These are phyloP conservation scores for Cirrhinus molitorella DNA, from an alignment of 2,797 vertebrate species.

Conservation along the genomic window DNA sequence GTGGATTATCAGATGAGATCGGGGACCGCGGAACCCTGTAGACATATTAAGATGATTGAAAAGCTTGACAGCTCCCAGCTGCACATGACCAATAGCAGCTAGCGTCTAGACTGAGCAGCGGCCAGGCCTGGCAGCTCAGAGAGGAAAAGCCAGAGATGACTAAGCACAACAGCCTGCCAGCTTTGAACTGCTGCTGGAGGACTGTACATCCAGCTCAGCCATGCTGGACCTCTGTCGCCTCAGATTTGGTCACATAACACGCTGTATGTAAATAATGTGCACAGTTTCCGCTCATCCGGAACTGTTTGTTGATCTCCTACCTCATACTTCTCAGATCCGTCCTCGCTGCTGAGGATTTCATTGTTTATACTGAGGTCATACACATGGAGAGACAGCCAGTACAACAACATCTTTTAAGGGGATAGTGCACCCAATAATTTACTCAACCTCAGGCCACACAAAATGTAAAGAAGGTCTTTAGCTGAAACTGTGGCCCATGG, in stretches of 20 bases:
- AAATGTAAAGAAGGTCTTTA: not conserved
- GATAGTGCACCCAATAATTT: not conserved
- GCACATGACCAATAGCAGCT: slow-evolving; percentile 36
- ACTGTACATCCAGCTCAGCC: slow-evolving; percentile 6
- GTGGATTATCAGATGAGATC: slow-evolving; percentile 29
- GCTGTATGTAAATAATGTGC: slow-evolving; percentile 12
- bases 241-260: slow-evolving; percentile 10
- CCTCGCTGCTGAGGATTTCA: not conserved
- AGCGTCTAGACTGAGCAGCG: slow-evolving; percentile 30
- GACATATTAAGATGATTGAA: slow-evolving; percentile 52
- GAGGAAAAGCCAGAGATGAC: slow-evolving; percentile 52
- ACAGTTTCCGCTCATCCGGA: not conserved
- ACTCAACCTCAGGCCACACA: not conserved
- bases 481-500: not conserved
- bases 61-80: slow-evolving; percentile 46
- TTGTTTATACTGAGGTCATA: slow-evolving; percentile 8
- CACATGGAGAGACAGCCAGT: slow-evolving; percentile 47
- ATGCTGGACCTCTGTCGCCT: slow-evolving; percentile 17
- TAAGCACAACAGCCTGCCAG: slow-evolving; percentile 60
- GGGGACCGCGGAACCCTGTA: slow-evolving; percentile 18
- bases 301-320: not conserved
- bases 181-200: slow-evolving; percentile 33
- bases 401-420: slow-evolving; percentile 54
- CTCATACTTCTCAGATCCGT: not conserved
- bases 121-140: slow-evolving; percentile 41